These are phyloP conservation scores for Drosophila subpulchrella DNA, from an alignment of 1,140 invertebrate species.

Conservation along the genomic window DNA sequence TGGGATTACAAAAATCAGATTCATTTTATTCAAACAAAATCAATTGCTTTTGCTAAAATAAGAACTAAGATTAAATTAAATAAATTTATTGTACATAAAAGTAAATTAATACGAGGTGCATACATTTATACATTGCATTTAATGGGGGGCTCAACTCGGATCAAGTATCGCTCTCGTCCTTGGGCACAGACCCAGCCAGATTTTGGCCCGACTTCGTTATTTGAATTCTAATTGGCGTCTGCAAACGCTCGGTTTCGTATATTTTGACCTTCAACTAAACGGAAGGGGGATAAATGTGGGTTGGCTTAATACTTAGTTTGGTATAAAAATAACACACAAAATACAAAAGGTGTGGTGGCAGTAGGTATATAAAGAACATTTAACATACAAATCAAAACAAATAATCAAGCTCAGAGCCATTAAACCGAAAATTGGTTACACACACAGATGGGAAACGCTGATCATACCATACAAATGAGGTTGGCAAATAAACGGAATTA, in stretches of 20 bases:
- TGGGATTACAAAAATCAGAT: slow-evolving; percentile 39
- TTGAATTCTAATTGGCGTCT: slow-evolving; percentile 62
- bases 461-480: slow-evolving; percentile 19
- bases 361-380: slow-evolving; percentile 32
- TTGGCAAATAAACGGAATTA: slow-evolving; percentile 3
- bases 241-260: slow-evolving; percentile 73
- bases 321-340: slow-evolving; percentile 38
- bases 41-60: slow-evolving; percentile 57
- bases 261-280: slow-evolving; percentile 78
- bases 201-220: slow-evolving; percentile 42
- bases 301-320: slow-evolving; percentile 48
- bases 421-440: slow-evolving; percentile 48
- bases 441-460: slow-evolving; percentile 24
- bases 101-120: slow-evolving; percentile 45
- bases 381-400: slow-evolving; percentile 71
- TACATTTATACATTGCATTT: slow-evolving; percentile 50
- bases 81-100: slow-evolving; percentile 46
- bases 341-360: slow-evolving; percentile 31
- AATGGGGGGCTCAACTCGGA: slow-evolving; percentile 56
- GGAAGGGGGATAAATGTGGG: slow-evolving; percentile 53
- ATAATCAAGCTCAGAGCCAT: slow-evolving; percentile 64
- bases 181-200: slow-evolving; percentile 9
- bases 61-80: slow-evolving; percentile 48
- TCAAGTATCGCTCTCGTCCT: slow-evolving; percentile 19
- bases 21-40: slow-evolving; percentile 55